Conservation (phyloP, 2,888 invertebrate species). For the Didymodactylos carnosus region DNA sequence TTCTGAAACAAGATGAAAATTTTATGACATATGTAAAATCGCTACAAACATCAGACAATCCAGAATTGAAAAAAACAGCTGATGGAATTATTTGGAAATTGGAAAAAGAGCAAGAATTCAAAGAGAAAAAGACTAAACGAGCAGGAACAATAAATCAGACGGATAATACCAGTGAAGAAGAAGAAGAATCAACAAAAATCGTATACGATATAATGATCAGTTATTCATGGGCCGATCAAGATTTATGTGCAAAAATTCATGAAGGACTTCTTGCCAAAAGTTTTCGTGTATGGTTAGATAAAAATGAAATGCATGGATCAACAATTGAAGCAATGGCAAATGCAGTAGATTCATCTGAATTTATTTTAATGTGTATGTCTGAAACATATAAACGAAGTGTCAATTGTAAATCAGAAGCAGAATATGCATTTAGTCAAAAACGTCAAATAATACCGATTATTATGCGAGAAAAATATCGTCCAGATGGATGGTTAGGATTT, state of each 20-base stretch:
- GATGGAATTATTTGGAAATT: not conserved
- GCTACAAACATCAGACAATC: not conserved
- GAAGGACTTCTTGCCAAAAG: conserved; percentile 14
- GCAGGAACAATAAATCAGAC: too few species aligned
- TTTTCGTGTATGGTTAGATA: conserved; percentile 27
- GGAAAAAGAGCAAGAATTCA: not conserved
- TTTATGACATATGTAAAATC: not conserved
- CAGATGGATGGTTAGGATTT: conserved; percentile 20
- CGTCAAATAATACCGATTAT: conserved; percentile 18
- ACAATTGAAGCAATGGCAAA: conserved; percentile 17
- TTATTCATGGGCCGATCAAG: not conserved
- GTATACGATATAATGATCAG: not conserved
- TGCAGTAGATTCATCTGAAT: conserved; percentile 26
- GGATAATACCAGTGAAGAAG: not conserved
- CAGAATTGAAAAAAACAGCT: not conserved
- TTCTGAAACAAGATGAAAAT: not conserved
- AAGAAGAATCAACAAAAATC: not conserved
- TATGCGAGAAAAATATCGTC: conserved; percentile 17
- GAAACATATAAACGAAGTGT: conserved; percentile 29
- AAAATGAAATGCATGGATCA: conserved; percentile 26
- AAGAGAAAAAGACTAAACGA: not conserved
- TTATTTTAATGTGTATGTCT: conserved; percentile 28
- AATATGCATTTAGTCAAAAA: conserved; percentile 17
- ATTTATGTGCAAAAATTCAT: not conserved
- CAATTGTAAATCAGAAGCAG: conserved; percentile 23